Evolutionary conservation across 1,140 invertebrate species (phyloP), one percentile per base, ranked within the genome.

Genomic region (Lanistes nyassanus): DNA sequence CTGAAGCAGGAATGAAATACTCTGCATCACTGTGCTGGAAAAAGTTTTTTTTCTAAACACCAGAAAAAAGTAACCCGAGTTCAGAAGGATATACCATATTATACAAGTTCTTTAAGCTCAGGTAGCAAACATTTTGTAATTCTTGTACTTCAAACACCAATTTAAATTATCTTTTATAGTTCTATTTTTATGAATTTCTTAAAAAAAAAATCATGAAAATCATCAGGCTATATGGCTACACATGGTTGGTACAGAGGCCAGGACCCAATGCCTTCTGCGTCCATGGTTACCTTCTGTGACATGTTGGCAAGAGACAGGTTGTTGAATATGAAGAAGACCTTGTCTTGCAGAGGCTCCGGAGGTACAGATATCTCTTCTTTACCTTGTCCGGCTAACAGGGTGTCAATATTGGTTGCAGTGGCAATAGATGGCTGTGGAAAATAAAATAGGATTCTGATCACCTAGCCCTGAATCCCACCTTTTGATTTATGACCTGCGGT

Each of bases 321-420:
- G 87, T 99, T 99, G 88, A 99, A 99, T 77, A 99, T 98, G 85
- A 99, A 99, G 6, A 96, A 97, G n/a, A 98, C 96, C 91, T 99
- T 99, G 87, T 99, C 98, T 76, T 89, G 88, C 19, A 88, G 71
- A 13, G 84, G 69, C 71, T 89, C 88, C 11, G 86, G 83, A 36
- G 88, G 88, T 6, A 88, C 84, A 11, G 80, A 75, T 26, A 86
- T 96, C 83, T 98, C 96, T 85, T 98, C 96, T 84, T 95, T 94
- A 13, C 83, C 82, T 86, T 98, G 96, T 11, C 97, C 97, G 39
- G 96, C 96, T 2, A 99, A 90, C 65, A 99, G 90, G 0, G 97
- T 99, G 84, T 99, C 97, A 77, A 99, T 99, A 86, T 99, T 99
- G 13, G 98, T 99, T 1, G 97, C 96, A 90, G 97, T 98, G 1